Percentiles rank a stretch among this genome's conserved stretches.
Evolutionary conservation across 2,888 invertebrate species (phyloP).

Genomic region (Thysanoteuthis rhombus): DNA sequence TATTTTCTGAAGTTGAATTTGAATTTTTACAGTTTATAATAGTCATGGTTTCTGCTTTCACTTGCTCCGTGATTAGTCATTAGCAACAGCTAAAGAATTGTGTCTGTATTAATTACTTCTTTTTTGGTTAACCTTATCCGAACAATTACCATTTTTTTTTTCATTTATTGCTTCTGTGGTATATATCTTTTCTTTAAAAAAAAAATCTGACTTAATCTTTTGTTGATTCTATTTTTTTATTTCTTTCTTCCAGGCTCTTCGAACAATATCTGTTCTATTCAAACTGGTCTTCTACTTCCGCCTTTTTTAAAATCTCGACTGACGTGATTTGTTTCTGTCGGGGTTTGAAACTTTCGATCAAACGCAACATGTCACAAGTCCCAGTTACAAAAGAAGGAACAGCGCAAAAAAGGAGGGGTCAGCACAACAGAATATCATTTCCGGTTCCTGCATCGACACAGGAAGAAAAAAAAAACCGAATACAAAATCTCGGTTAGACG

Average conservation of each 20-base stretch:
- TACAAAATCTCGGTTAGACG: neutral
- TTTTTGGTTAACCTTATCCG: too few relatives aligned
- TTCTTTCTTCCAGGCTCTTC: neutral
- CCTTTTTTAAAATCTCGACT: neutral
- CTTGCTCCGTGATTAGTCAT: too few relatives aligned
- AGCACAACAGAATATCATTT: neutral
- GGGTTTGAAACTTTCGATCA: neutral
- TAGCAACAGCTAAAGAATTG: too few relatives aligned
- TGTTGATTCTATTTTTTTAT: neutral
- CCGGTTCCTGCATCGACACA: neutral
- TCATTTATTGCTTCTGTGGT: neutral
- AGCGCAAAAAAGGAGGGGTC: too few relatives aligned
- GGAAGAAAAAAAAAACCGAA: neutral
- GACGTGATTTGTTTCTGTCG: neutral
- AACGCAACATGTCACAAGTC: neutral
- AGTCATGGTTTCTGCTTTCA: too few relatives aligned
- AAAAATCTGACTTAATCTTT: neutral
- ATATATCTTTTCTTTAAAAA: neutral
- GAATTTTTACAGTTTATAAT: too few relatives aligned
- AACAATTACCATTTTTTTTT: too few relatives aligned
- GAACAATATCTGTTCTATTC: neutral
- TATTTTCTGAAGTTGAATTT: too few relatives aligned
- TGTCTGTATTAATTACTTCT: too few relatives aligned
- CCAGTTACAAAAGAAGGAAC: neutral
- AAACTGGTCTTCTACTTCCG: neutral